Percentiles rank a stretch among this genome's conserved stretches.
Evolutionary conservation across 2,113 vertebrate species (phyloP).

Genomic region (Microtus montanus): DNA sequence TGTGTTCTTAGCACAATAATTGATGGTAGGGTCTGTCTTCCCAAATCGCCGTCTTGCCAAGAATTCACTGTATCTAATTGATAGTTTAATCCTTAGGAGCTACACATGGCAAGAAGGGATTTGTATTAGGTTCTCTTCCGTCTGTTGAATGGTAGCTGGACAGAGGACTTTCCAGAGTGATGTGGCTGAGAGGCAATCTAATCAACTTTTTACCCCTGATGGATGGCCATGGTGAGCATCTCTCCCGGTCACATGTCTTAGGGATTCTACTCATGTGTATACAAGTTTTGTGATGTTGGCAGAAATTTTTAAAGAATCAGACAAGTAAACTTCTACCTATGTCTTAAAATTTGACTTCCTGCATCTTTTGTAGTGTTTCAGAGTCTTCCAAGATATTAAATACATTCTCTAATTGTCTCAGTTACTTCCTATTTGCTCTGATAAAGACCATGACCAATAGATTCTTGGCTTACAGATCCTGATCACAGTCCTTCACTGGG

Average conservation of each 20-base stretch:
- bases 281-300: not conserved
- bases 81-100: not conserved
- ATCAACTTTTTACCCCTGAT: not conserved
- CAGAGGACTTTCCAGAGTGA: not conserved
- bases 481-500: not conserved
- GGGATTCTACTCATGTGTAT: not conserved
- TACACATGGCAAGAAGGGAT: not conserved
- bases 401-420: not conserved
- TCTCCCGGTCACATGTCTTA: not conserved
- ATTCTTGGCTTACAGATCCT: not conserved
- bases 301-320: not conserved
- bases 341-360: not conserved
- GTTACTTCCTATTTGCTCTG: not conserved
- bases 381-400: not conserved
- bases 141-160: not conserved
- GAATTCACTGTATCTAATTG: not conserved
- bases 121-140: fast-evolving
- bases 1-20: too few species aligned
- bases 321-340: not conserved
- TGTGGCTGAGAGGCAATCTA: not conserved
- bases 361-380: not conserved
- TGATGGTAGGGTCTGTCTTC: not conserved
- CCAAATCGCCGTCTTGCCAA: not conserved
- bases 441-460: not conserved
- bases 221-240: not conserved